Evolutionary conservation across 2,113 vertebrate species (phyloP).

Genomic region (Labeo catla): DNA sequence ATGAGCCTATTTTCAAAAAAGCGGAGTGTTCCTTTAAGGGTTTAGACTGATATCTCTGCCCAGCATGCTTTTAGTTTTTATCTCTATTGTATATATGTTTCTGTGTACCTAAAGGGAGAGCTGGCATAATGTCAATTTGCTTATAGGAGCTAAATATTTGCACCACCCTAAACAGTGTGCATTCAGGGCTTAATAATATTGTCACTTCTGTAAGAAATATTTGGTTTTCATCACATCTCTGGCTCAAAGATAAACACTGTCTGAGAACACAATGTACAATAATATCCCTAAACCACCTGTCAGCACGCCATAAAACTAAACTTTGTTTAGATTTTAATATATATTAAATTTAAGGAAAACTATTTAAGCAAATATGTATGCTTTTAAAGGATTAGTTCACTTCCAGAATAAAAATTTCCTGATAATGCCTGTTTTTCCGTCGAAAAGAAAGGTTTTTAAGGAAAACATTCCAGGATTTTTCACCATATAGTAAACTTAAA

Average conservation of each 20-base stretch:
- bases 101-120: not conserved
- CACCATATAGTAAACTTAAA: too few species aligned
- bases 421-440: too few species aligned
- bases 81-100: not conserved
- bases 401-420: too few species aligned
- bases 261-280: not conserved
- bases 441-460: too few species aligned
- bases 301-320: not conserved
- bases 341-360: not conserved
- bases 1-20: too few species aligned
- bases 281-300: not conserved
- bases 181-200: not conserved
- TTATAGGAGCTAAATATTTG: not conserved
- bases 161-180: not conserved
- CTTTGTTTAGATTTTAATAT: not conserved
- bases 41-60: not conserved
- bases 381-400: too few species aligned
- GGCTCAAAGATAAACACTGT: not conserved
- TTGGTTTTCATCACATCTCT: not conserved
- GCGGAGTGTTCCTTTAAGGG: too few species aligned
- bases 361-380: not conserved
- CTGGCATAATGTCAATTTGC: not conserved
- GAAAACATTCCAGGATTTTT: too few species aligned
- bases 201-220: not conserved
- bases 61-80: not conserved